Percentiles rank a stretch among this genome's conserved stretches.
Conservation (phyloP, 2,888 invertebrate species). For the Limnephilus lunatus region DNA sequence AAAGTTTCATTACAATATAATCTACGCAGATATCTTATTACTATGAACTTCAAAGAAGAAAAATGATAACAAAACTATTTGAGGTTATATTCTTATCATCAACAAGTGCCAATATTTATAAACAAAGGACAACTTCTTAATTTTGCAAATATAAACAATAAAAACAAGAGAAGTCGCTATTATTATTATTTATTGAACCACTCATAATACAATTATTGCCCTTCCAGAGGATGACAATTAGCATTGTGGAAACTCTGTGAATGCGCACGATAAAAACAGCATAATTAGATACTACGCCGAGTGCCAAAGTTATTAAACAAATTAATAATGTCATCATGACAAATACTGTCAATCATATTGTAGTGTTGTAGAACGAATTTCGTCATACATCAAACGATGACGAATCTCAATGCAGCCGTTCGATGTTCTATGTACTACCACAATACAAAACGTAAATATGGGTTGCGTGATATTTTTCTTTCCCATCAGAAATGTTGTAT, state of each 20-base stretch:
- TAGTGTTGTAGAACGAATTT: background rate
- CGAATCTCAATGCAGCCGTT: constrained; percentile 3
- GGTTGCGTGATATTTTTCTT: background rate
- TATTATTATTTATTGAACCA: background rate
- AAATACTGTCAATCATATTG: background rate
- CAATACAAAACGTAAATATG: constrained; percentile 10
- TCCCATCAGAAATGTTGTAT: constrained; percentile 4
- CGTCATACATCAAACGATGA: constrained; percentile 23
- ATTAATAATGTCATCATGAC: background rate
- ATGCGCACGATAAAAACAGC: background rate
- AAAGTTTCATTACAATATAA: background rate
- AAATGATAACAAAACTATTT: background rate
- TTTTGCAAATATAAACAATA: background rate
- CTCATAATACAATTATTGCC: background rate
- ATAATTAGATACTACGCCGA: background rate
- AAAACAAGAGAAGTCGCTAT: background rate
- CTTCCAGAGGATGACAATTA: background rate
- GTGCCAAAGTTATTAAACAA: background rate
- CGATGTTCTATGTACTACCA: constrained; percentile 16
- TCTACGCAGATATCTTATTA: background rate
- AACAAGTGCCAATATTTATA: background rate
- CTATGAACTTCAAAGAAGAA: background rate
- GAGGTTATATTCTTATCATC: background rate
- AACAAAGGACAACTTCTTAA: background rate
- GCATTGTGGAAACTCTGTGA: background rate